Percentiles rank a stretch among this genome's conserved stretches.
Conservation (phyloP, 1,140 invertebrate species). For the Lasioglossum albipes region DNA sequence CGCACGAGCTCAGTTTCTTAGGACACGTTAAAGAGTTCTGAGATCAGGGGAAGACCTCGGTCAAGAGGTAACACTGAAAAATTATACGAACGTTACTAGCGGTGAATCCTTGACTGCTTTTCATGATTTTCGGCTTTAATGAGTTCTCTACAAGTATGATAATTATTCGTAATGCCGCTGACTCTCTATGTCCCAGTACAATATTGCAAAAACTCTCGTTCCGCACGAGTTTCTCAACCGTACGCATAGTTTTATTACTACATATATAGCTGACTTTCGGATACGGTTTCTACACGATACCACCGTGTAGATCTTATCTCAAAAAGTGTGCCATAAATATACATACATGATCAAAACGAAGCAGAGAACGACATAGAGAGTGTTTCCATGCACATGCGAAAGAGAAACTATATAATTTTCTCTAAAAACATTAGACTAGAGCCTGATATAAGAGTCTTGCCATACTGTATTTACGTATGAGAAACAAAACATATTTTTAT, state of each 20-base stretch:
- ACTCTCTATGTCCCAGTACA: slow-evolving; percentile 49
- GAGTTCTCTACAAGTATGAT: slow-evolving; percentile 48
- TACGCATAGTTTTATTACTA: slow-evolving; percentile 41
- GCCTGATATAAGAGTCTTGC: slow-evolving; percentile 67
- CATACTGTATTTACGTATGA: slow-evolving; percentile 59
- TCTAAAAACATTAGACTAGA: slow-evolving; percentile 60
- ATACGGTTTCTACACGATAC: slow-evolving; percentile 23
- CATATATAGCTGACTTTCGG: slow-evolving; percentile 14
- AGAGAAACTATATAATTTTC: slow-evolving; percentile 63
- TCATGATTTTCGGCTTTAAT: slow-evolving; percentile 39
- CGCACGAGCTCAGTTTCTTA: slow-evolving; percentile 76
- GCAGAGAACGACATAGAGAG: slow-evolving; percentile 44
- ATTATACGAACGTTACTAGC: slow-evolving; percentile 28
- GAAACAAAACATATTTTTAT: slow-evolving; percentile 75
- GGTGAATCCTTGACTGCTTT: slow-evolving; percentile 33
- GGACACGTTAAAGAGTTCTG: slow-evolving; percentile 79
- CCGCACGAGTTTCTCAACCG: slow-evolving; percentile 19
- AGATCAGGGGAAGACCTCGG: slow-evolving; percentile 70
- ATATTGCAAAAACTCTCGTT: slow-evolving; percentile 19
- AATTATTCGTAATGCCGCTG: slow-evolving; percentile 28
- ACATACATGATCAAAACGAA: slow-evolving; percentile 30
- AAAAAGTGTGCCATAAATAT: slow-evolving; percentile 38
- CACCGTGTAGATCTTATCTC: slow-evolving; percentile 32
- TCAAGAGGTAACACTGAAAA: slow-evolving; percentile 68
- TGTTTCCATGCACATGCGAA: slow-evolving; percentile 52